Evolutionary conservation across 2,888 invertebrate genomes (phyloP), one percentile per base, ranked within the genome.

Genomic region (Herminia tarsipennalis): DNA sequence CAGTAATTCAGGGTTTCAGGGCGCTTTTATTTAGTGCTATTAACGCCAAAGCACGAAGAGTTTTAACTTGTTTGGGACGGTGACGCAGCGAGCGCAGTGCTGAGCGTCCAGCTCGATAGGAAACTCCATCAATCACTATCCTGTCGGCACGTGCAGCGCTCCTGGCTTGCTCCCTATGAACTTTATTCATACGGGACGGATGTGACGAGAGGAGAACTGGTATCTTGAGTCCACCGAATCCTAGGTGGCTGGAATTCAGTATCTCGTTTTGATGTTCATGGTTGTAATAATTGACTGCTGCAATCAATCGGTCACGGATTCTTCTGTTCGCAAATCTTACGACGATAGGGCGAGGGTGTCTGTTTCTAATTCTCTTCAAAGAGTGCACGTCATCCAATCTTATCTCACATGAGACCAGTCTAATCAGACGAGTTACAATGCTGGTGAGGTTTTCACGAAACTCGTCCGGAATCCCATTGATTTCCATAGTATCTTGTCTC

Each of bases 401-500:
- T n/a, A 37, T 13, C 1, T n/a, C 3, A 20, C 20, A 37, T 1
- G 13, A 20, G 27, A 37, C n/a, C 12, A 8, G 9, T 3, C 13
- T 28, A 6, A 12, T 13, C 20, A 37, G 12, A 9, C 27, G 20
- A 8, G 25, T 6, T 0, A 37, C 2, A 5, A 37, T 18, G 9
- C 3, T 12, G 1, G 4, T 13, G 2, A 37, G 37, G 14, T 28
- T 6, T 20, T 37, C 27, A 6, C 8, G n/a, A 2, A 10, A 5
- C 3, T 37, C 9, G 2, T 28, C 18, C 3, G 37, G 37, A 12
- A 37, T 28, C 2, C 37, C 37, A 20, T 37, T 37, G n/a, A 37
- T 14, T 20, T 37, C 37, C 12, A 28, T 2, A 9, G 20, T 10
- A 12, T 28, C 20, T 28, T 13, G 9, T n/a, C 3, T 21, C 5